Evolutionary conservation across 2,113 vertebrate species (phyloP).

Genomic region (Cervus canadensis): DNA sequence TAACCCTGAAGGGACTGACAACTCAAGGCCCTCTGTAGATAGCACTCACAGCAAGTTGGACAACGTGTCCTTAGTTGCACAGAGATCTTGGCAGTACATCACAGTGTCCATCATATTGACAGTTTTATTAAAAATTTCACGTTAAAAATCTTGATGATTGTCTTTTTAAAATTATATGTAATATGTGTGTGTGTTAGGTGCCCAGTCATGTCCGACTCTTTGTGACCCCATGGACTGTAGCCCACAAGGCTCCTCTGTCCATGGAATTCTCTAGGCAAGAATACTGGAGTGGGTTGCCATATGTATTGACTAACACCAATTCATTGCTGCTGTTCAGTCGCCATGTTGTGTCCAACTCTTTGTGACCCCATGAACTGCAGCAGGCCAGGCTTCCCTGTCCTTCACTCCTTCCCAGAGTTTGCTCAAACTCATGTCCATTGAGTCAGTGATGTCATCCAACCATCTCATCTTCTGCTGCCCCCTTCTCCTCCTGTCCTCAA

Average conservation of each 20-base stretch:
- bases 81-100: not conserved
- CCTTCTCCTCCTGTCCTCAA: not conserved
- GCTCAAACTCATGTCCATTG: not conserved
- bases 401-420: not conserved
- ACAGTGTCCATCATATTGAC: not conserved
- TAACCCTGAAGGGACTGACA: not conserved
- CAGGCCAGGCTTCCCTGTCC: not conserved
- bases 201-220: not conserved
- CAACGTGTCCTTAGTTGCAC: not conserved
- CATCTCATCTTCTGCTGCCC: not conserved
- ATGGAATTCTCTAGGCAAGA: not conserved
- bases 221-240: not conserved
- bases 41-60: not conserved
- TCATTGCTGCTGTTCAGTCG: not conserved
- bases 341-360: not conserved
- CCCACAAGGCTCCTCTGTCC: not conserved
- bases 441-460: not conserved
- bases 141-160: not conserved
- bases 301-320: not conserved
- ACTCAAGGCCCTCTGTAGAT: rapidly evolving
- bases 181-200: not conserved
- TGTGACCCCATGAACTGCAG: not conserved
- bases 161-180: not conserved
- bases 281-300: not conserved
- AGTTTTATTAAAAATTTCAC: not conserved